These are phyloP conservation scores for Cettia cetti DNA, from an alignment of 2,113 vertebrate genomes.

Conservation along the genomic window DNA sequence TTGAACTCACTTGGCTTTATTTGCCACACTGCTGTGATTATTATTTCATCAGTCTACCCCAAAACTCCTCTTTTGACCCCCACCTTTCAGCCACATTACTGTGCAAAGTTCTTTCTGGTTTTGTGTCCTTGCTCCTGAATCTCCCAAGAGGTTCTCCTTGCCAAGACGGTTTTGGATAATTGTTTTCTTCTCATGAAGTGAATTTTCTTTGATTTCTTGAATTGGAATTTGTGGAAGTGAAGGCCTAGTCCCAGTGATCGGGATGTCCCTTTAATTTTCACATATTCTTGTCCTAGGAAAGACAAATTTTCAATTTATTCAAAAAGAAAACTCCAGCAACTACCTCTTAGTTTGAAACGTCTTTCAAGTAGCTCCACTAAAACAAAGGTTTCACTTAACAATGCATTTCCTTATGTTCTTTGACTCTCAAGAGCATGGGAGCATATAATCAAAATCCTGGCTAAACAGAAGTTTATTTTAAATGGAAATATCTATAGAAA, in stretches of 20 bases:
- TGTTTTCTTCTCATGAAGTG: neutral
- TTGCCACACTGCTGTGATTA: neutral
- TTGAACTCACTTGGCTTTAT: neutral
- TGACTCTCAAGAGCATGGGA: neutral
- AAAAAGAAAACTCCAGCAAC: neutral
- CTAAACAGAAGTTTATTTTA: constrained; percentile 40
- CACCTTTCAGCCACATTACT: neutral
- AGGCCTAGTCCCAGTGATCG: neutral
- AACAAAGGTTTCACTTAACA: constrained; percentile 33
- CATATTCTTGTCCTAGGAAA: neutral
- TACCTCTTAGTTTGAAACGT: neutral
- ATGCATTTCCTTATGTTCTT: constrained; percentile 7
- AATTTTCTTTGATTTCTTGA: neutral
- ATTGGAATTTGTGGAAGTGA: neutral
- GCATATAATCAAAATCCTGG: neutral
- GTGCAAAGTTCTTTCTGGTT: neutral
- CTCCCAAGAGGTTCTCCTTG: neutral
- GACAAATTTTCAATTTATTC: neutral
- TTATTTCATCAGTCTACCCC: neutral
- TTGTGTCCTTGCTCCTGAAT: neutral
- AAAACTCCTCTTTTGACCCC: neutral
- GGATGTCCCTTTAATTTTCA: neutral
- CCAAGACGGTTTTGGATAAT: neutral
- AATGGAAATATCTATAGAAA: constrained; percentile 6
- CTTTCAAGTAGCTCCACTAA: neutral